Evolutionary conservation across 2,797 vertebrate species (phyloP).

Genomic region (Spondyliosoma cantharus): DNA sequence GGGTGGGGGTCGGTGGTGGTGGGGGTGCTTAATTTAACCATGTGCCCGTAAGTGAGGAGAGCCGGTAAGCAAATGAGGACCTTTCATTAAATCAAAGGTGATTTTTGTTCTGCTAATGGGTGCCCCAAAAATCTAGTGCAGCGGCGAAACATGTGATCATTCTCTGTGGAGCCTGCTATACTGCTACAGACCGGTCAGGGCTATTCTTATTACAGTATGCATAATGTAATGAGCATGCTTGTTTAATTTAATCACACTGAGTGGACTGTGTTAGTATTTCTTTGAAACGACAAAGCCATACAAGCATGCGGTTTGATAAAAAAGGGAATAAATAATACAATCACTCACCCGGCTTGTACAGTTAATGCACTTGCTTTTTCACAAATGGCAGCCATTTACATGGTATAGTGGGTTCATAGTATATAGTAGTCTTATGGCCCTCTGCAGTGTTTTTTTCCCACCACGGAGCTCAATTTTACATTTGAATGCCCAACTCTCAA

Average conservation of each 20-base stretch:
- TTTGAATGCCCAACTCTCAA: constrained; percentile 62
- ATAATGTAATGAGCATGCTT: constrained; percentile 85
- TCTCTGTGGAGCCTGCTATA: constrained; percentile 79
- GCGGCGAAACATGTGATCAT: constrained; percentile 82
- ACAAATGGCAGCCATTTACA: constrained; percentile 71
- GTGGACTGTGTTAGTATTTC: constrained; percentile 81
- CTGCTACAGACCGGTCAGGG: constrained; percentile 81
- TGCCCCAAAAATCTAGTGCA: constrained; percentile 84
- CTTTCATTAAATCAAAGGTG: constrained; percentile 88
- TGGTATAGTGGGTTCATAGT: constrained; percentile 65
- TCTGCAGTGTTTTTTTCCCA: constrained; percentile 47
- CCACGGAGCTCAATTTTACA: constrained; percentile 50
- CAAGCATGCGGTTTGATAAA: constrained; percentile 70
- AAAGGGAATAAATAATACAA: constrained; percentile 78
- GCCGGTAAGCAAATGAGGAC: constrained; percentile 85
- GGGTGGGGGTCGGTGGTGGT: constrained; percentile 24
- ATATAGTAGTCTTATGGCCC: constrained; percentile 36
- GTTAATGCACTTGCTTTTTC: constrained; percentile 74
- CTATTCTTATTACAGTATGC: constrained; percentile 85
- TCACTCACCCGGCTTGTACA: constrained; percentile 64
- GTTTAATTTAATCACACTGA: constrained; percentile 84
- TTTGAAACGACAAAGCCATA: constrained; percentile 77
- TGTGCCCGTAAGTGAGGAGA: constrained; percentile 83
- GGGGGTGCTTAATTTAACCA: constrained; percentile 81
- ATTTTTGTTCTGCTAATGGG: constrained; percentile 87